These are phyloP conservation scores for Triplophysa dalaica DNA, from an alignment of 2,113 vertebrate species.

Conservation along the genomic window DNA sequence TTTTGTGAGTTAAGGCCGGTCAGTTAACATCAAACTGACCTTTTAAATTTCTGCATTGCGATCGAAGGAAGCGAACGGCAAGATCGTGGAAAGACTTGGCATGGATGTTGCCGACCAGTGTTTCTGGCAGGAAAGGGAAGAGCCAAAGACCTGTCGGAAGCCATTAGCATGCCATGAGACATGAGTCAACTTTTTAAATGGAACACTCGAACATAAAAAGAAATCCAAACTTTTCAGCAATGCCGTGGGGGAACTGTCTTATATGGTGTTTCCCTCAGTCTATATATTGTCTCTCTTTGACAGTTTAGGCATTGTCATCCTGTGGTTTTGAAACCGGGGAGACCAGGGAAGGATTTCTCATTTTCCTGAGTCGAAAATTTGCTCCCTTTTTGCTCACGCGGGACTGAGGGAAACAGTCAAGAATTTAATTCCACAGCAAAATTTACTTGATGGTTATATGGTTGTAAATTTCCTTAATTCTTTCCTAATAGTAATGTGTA, in stretches of 20 bases:
- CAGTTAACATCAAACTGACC: slow-evolving; percentile 31
- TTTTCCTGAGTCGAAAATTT: slow-evolving; percentile 51
- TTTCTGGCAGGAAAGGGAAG: slow-evolving; percentile 25
- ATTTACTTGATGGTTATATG: slow-evolving; percentile 38
- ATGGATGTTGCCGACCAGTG: slow-evolving; percentile 20
- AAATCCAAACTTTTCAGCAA: slow-evolving; percentile 63
- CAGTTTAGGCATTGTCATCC: slow-evolving; percentile 48
- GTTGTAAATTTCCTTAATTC: slow-evolving; percentile 32
- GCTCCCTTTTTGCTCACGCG: slow-evolving; percentile 38
- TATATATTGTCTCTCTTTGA: slow-evolving; percentile 49
- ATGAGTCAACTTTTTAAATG: slow-evolving; percentile 56
- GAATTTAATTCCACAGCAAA: slow-evolving; percentile 39
- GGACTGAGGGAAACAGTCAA: slow-evolving; percentile 44
- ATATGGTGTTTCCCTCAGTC: slow-evolving; percentile 52
- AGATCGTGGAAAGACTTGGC: slow-evolving; percentile 52
- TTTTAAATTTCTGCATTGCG: slow-evolving; percentile 32
- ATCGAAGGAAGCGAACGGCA: slow-evolving; percentile 37
- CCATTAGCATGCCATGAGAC: slow-evolving; percentile 61
- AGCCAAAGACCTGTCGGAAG: slow-evolving; percentile 58
- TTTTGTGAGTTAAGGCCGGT: slow-evolving; percentile 26
- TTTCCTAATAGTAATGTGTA: slow-evolving; percentile 38
- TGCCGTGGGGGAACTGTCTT: slow-evolving; percentile 29
- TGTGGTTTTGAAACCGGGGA: slow-evolving; percentile 55
- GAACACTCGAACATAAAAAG: slow-evolving; percentile 56
- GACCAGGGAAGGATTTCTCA: slow-evolving; percentile 51